Conservation (phyloP, 2,888 invertebrate species). For the Scaptomyza polygonia region DNA sequence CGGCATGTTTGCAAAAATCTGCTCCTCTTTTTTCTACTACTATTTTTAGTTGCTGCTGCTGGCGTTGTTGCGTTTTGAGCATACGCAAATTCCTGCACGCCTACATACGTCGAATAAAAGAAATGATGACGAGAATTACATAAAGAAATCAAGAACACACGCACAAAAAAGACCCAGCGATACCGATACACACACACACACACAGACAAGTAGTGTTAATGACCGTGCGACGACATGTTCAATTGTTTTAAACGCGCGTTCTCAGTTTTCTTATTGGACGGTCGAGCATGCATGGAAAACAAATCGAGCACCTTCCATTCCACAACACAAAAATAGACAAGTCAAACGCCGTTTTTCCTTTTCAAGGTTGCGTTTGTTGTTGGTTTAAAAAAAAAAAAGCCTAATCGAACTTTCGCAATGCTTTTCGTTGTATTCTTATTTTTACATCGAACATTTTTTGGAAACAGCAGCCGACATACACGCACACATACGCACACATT, state of each 20-base stretch:
- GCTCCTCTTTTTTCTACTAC: constrained; percentile 39
- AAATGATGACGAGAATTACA: constrained; percentile 50
- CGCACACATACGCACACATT: constrained; percentile 29
- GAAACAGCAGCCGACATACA: constrained; percentile 55
- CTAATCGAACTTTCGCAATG: constrained; percentile 64
- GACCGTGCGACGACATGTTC: constrained; percentile 63
- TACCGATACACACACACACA: constrained; percentile 26
- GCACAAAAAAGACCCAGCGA: constrained; percentile 47
- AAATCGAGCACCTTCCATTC: constrained; percentile 57
- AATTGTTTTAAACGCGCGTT: constrained; percentile 58
- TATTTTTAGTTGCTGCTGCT: constrained; percentile 29
- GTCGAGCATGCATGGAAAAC: constrained; percentile 55
- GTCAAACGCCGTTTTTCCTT: constrained; percentile 51
- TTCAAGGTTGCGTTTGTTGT: constrained; percentile 75
- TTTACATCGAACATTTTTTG: constrained; percentile 73
- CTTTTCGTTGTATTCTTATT: constrained; percentile 53
- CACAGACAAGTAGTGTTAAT: constrained; percentile 48
- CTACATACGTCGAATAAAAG: constrained; percentile 41
- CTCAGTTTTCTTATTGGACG: constrained; percentile 56
- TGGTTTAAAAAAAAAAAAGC: not conserved
- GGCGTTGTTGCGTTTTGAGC: constrained; percentile 52
- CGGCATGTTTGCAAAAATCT: constrained; percentile 37
- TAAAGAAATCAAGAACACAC: constrained; percentile 45
- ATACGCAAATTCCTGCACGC: constrained; percentile 70
- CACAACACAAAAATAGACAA: constrained; percentile 61